Conservation (phyloP, 2,797 vertebrate genomes). For the Tolypeutes matacus region DNA sequence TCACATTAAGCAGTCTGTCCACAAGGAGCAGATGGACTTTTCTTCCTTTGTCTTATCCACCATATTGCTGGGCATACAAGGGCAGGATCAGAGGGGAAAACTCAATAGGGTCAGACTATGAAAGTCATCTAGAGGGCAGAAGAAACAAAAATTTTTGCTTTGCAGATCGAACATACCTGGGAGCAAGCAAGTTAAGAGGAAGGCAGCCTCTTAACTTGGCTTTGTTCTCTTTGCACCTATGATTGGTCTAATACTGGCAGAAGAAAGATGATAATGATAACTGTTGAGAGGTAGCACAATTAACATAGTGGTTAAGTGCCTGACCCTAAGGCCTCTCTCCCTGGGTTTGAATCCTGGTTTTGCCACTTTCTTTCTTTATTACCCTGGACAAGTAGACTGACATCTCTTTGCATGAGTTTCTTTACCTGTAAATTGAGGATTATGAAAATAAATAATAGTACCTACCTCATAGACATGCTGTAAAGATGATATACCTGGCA, state of each 20-base stretch:
- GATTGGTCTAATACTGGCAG: background rate
- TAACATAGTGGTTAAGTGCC: background rate
- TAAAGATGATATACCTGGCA: slow-evolving; percentile 1
- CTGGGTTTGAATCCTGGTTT: slow-evolving; percentile 27
- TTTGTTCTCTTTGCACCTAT: slow-evolving; percentile 34
- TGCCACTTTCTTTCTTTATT: slow-evolving; percentile 47
- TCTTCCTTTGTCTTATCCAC: background rate
- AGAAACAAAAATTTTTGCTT: slow-evolving; percentile 39
- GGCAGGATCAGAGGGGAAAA: background rate
- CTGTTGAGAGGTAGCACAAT: background rate
- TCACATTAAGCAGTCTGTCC: background rate
- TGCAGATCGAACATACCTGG: slow-evolving; percentile 5
- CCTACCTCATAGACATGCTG: slow-evolving; percentile 18
- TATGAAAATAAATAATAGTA: slow-evolving; percentile 32
- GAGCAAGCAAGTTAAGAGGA: background rate
- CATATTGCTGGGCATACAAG: slow-evolving; percentile 33
- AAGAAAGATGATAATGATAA: slow-evolving; percentile 1
- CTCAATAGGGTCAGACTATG: slow-evolving; percentile 15
- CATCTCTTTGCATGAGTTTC: slow-evolving; percentile 50
- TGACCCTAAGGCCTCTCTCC: background rate
- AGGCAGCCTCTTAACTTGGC: background rate
- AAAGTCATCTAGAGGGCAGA: slow-evolving; percentile 56
- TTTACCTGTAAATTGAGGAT: slow-evolving; percentile 10
- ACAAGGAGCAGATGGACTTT: slow-evolving; percentile 9
- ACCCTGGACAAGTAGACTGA: slow-evolving; percentile 23